Percentiles rank a stretch among this genome's conserved stretches.
Evolutionary conservation across 1,140 invertebrate species (phyloP).

Genomic region (Plectrocnemia conspersa): DNA sequence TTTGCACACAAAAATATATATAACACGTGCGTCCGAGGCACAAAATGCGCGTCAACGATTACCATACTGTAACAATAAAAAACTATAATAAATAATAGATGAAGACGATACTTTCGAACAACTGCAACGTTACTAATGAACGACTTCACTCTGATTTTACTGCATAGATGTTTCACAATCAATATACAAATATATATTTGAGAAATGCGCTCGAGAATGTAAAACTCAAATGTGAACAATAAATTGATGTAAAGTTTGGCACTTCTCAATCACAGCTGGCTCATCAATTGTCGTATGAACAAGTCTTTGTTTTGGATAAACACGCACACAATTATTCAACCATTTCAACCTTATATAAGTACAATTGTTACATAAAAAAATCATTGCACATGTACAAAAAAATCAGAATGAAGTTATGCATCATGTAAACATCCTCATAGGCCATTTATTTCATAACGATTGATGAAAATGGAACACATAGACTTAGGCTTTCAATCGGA

Average conservation of each 20-base stretch:
- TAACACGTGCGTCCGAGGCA: neutral
- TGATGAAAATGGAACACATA: slow-evolving; percentile 19
- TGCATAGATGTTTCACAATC: neutral
- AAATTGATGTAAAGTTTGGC: slow-evolving; percentile 17
- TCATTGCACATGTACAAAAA: neutral
- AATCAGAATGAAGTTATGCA: slow-evolving; percentile 8
- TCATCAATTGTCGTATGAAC: too few species aligned
- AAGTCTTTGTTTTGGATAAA: slow-evolving; percentile 11
- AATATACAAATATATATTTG: slow-evolving; percentile 12
- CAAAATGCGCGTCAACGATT: neutral
- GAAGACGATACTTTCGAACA: too few species aligned
- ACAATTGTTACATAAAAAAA: slow-evolving; percentile 9
- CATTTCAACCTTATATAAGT: slow-evolving; percentile 13
- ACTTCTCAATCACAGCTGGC: slow-evolving; percentile 22
- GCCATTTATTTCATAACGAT: slow-evolving; percentile 27
- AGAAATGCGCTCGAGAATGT: neutral
- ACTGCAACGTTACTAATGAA: neutral
- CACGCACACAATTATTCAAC: slow-evolving; percentile 13
- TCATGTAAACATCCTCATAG: slow-evolving; percentile 10
- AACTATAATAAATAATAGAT: too few species aligned
- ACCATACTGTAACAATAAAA: too few species aligned
- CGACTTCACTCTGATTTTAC: slow-evolving; percentile 9
- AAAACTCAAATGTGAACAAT: neutral
- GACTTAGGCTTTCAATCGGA: slow-evolving; percentile 13
- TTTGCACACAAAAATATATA: neutral